phyloP scores from a whole-genome alignment of 2,888 invertebrate genomes.

The Catocala sponsa region DNA sequence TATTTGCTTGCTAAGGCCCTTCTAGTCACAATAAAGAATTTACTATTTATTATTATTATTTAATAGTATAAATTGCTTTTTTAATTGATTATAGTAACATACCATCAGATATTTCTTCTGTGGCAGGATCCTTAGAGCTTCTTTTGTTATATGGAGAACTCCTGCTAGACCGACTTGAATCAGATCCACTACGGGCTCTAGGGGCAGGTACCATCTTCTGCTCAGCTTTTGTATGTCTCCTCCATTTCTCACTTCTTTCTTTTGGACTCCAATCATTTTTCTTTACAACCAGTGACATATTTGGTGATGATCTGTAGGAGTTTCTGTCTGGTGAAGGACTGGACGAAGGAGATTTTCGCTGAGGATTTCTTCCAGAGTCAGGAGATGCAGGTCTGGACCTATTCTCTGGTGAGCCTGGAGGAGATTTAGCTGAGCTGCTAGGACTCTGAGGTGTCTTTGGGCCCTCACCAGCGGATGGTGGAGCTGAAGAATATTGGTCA shows the following conservation, averaged over 20 bases:
- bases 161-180: conserved; percentile 81
- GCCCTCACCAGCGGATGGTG: conserved; percentile 68
- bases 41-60: too few relatives aligned
- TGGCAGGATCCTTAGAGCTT: conserved; percentile 77
- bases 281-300: conserved; percentile 59
- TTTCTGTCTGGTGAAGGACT: conserved; percentile 76
- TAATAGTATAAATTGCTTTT: too few relatives aligned
- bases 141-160: conserved; percentile 81
- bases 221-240: conserved; percentile 82
- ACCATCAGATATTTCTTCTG: conserved; percentile 91
- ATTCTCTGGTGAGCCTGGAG: conserved; percentile 67
- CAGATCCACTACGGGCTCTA: conserved; percentile 74
- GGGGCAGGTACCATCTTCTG: conserved; percentile 77
- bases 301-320: conserved; percentile 66
- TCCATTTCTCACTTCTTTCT: conserved; percentile 70
- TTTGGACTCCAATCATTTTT: conserved; percentile 78
- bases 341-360: conserved; percentile 64
- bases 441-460: conserved; percentile 79
- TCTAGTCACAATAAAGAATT: too few relatives aligned
- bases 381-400: conserved; percentile 74
- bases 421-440: conserved; percentile 68
- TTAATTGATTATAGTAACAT: conserved; percentile 20
- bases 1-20: too few relatives aligned
- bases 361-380: conserved; percentile 68
- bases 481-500: conserved; percentile 67